Evolutionary conservation across 2,113 vertebrate species (phyloP), one percentile per base, ranked within the genome.

Genomic region (Chaetodon trifascialis): DNA sequence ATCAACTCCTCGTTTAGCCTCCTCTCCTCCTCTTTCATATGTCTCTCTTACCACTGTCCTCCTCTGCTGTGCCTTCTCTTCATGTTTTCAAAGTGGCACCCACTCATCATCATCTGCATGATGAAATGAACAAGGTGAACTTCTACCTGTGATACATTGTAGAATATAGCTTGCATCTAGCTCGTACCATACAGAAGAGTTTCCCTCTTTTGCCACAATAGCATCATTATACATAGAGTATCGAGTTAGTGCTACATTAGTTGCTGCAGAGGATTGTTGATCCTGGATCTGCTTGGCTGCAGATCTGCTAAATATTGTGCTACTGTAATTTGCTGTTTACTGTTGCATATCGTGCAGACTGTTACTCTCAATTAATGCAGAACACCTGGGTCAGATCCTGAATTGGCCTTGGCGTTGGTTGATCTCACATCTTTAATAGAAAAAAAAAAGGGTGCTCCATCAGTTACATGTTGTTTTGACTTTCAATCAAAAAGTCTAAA

Each of bases 301-400:
- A 38, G 17, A 3, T 30, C 36, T 46, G 49, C 49, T 72, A 65
- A 72, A 71, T 23, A 46, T 23, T 17, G 25, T 23, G 38, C 49
- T 21, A n/a, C 47, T 72, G 25, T 14, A 47, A 69, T 70, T 40
- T 40, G 40, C 58, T 42, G 67, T 59, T 42, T 8, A 34, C 73
- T 66, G 73, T 25, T 72, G 42, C 59, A 36, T 11, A n/a, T 71
- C 30, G 65, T 51, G 42, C 71, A 36, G 11, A n/a, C 42, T 58
- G 67, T 52, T 59, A 17, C 51, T 76, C n/a, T 42, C 30, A 30
- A 30, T 30, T 30, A 30, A 30, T 30, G 30, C 5, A 21, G 51
- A 55, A 52, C 5, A 56, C 17, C 40, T 49, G 75, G 56, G 30
- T 34, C 14, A 5, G 7, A 58, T 59, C 23, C 54, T 21, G 6